phyloP scores from a whole-genome alignment of 2,797 vertebrate genomes.

The Anisognathus igniventris region DNA sequence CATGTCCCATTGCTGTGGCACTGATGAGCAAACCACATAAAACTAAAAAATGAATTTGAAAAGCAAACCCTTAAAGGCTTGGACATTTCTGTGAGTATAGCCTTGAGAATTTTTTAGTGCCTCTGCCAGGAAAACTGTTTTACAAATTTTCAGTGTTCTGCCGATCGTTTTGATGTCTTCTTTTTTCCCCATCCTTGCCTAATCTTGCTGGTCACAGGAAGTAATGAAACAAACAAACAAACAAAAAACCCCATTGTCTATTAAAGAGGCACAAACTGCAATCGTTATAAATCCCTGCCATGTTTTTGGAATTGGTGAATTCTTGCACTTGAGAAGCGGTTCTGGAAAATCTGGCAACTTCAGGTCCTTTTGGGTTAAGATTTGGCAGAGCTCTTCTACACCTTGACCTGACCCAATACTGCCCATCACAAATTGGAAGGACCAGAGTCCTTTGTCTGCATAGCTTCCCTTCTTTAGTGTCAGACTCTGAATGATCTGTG shows the following conservation, averaged over 20 bases:
- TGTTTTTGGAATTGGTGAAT: not conserved
- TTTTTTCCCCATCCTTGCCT: not conserved
- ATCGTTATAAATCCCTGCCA: not conserved
- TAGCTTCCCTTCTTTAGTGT: not conserved
- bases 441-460: not conserved
- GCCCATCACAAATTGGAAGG: not conserved
- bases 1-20: not conserved
- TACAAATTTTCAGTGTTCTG: not conserved
- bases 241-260: accelerated
- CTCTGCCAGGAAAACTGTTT: not conserved
- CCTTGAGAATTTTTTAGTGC: not conserved
- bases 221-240: not conserved
- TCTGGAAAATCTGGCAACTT: not conserved
- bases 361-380: not conserved
- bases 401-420: not conserved
- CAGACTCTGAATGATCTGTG: not conserved
- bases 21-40: constrained; percentile 44
- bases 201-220: not conserved
- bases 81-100: not conserved
- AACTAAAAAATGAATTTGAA: not conserved
- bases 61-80: not conserved
- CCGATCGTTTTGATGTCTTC: not conserved
- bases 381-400: not conserved
- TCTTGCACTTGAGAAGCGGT: not conserved
- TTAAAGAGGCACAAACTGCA: not conserved